Evolutionary conservation across 2,797 vertebrate species (phyloP).

Genomic region (Pagetopsis macropterus): DNA sequence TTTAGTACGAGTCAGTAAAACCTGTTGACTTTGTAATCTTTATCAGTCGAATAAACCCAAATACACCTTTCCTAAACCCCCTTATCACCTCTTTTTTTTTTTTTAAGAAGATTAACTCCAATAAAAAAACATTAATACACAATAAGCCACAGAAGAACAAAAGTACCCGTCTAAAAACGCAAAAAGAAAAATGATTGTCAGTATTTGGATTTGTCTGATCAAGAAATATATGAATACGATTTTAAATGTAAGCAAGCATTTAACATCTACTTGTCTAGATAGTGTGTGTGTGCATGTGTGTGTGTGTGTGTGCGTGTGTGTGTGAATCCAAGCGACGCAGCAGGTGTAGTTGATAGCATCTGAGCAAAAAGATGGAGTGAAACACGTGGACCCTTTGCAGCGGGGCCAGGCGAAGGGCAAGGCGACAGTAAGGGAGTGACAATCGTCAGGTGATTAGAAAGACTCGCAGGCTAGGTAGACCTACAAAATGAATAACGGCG

Average conservation of each 20-base stretch:
- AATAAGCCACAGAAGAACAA: not conserved
- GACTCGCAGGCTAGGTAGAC: constrained; percentile 98
- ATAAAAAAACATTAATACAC: not conserved
- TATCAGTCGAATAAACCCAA: too few species aligned
- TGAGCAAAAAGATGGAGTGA: constrained; percentile 30
- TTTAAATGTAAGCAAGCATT: not conserved
- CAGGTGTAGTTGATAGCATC: constrained; percentile 6
- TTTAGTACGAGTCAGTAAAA: too few species aligned
- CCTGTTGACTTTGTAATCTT: too few species aligned
- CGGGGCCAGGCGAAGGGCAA: constrained; percentile 89
- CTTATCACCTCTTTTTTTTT: too few species aligned
- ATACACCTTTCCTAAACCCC: too few species aligned
- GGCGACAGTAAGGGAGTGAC: constrained; percentile 93
- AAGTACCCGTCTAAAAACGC: too few species aligned
- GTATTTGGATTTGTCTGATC: not conserved
- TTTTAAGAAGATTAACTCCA: not conserved
- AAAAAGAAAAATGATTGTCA: not conserved
- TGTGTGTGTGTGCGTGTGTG: not conserved
- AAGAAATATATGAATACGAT: not conserved
- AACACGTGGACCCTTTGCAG: constrained; percentile 62
- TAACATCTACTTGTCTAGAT: not conserved
- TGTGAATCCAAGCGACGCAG: not conserved
- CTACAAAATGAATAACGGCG: constrained; percentile 99
- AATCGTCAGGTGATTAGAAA: constrained; percentile 99
- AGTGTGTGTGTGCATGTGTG: not conserved